Evolutionary conservation across 1,140 invertebrate genomes (phyloP), one percentile per base, ranked within the genome.

Genomic region (Drosophila mauritiana): DNA sequence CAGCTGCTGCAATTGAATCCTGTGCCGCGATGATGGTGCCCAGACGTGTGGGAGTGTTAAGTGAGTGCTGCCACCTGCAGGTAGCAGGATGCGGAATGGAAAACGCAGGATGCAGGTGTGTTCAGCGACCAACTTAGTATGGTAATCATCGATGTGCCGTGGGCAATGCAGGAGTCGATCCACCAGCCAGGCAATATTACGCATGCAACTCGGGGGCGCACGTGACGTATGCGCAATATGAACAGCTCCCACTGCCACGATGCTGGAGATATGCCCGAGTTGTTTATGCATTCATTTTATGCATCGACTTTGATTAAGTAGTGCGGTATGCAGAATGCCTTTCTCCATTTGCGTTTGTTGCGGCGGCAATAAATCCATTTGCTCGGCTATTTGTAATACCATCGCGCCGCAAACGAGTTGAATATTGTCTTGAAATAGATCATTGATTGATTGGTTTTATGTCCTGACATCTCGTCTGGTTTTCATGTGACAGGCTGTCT

Each of bases 171-270:
- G 31, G 27, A 64, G 15, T 36, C 15, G 22, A 59, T 39, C 45
- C 65, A 37, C 20, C 39, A 36, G 25, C 25, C 48, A 59, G 27
- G 25, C 62, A 43, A 37, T 37, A 65, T 67, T 57, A 57, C 54
- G 56, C 51, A 54, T 62, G 53, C 64, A 70, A 45, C 57, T 64
- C 49, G 45, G 25, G 43, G 39, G 53, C 55, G 39, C 42, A 88
- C 82, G 75, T 86, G 83, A 55, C 79, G 79, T 86, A 86, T 88
- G 62, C 75, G 79, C 75, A 88, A 86, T 88, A 69, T 88, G 61
- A 36, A 37, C 39, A 27, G 54, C 36, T 25, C 45, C n/a, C 37
- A 58, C 20, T 39, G 43, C 36, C 10, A 43, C 36, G 22, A 31
- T 34, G 34, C 25, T 42, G 63, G n/a, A 40, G 15, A 15, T 42